phyloP scores from a whole-genome alignment of 2,113 vertebrate genomes.

The Pygoscelis antarcticus region DNA sequence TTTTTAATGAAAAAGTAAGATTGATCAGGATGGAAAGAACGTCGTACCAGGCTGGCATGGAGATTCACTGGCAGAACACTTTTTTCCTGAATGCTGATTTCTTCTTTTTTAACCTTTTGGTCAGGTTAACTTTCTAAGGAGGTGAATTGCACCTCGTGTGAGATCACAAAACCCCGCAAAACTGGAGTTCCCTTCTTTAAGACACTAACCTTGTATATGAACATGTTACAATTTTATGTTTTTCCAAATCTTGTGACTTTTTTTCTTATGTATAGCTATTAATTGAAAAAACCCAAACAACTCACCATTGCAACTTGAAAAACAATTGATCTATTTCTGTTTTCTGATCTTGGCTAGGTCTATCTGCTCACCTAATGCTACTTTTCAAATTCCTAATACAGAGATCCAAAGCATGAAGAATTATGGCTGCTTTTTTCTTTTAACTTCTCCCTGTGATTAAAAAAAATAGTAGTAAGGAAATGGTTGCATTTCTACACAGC shows the following conservation, averaged over 20 bases:
- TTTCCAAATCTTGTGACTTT: not conserved
- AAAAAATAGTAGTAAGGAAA: not conserved
- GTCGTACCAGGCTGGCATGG: not conserved
- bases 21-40: not conserved
- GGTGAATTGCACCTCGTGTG: not conserved
- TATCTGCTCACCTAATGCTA: not conserved
- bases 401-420: not conserved
- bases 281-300: not conserved
- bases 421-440: not conserved
- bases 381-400: not conserved
- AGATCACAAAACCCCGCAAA: not conserved
- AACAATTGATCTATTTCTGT: not conserved
- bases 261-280: not conserved
- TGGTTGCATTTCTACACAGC: not conserved
- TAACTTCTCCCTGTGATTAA: not conserved
- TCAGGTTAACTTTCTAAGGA: not conserved
- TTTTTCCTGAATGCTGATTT: not conserved
- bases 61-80: not conserved
- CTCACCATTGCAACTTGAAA: not conserved
- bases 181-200: not conserved
- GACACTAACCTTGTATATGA: not conserved
- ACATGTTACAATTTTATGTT: not conserved
- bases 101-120: not conserved
- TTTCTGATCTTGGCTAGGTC: not conserved
- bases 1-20: not conserved